phyloP scores from a whole-genome alignment of 1,140 invertebrate species.

The Brachionus paranguensis region DNA sequence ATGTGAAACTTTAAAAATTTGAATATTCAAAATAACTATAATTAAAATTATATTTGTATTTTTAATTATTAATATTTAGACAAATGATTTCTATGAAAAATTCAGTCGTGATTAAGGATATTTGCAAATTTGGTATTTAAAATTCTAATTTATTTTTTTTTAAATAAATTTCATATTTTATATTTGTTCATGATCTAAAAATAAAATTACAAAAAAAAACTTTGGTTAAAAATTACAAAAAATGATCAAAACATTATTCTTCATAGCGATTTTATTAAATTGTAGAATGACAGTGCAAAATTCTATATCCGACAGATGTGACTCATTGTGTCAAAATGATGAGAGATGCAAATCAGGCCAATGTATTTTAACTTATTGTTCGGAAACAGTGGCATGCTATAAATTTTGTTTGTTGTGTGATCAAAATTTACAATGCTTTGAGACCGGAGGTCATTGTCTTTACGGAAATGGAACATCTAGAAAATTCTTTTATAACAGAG shows the following conservation, averaged over 20 bases:
- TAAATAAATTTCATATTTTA: not conserved
- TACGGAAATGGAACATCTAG: slow-evolving; percentile 21
- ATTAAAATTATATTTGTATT: too few relatives aligned
- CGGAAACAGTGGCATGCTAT: slow-evolving; percentile 11
- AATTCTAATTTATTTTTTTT: not conserved
- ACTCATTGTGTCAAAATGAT: slow-evolving; percentile 30
- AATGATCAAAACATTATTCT: not conserved
- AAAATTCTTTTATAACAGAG: not conserved
- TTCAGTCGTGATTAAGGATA: not conserved
- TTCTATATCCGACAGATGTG: slow-evolving; percentile 6
- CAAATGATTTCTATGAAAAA: not conserved
- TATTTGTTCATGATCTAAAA: not conserved
- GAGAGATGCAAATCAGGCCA: slow-evolving; percentile 26
- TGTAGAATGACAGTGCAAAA: not conserved
- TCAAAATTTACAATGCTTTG: not conserved
- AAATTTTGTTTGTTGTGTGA: slow-evolving; percentile 18
- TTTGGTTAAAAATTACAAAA: not conserved
- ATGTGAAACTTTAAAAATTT: too few relatives aligned
- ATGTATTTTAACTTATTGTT: slow-evolving; percentile 33
- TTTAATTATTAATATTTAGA: too few relatives aligned
- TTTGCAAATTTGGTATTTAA: not conserved
- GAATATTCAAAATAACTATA: too few relatives aligned
- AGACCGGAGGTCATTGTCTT: slow-evolving; percentile 24
- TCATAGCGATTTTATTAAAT: not conserved
- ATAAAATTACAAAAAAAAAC: not conserved